phyloP scores from a whole-genome alignment of 2,888 invertebrate species.

The Anaspis maculata region DNA sequence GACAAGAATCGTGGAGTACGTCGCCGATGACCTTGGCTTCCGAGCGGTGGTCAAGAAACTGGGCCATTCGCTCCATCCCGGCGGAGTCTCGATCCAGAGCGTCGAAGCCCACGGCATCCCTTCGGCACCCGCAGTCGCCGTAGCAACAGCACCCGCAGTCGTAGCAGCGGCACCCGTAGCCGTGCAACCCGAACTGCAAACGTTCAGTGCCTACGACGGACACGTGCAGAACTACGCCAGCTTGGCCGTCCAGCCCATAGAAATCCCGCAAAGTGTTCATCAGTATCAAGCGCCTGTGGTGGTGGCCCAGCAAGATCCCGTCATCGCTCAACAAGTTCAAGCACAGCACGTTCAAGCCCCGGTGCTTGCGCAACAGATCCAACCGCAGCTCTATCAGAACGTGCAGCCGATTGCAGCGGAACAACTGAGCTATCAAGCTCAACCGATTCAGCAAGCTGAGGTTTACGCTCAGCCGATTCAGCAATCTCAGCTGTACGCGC shows the following conservation, averaged over 20 bases:
- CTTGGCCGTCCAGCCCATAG: neutral
- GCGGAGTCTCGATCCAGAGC: neutral
- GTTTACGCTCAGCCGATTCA: neutral
- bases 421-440: neutral
- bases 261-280: neutral
- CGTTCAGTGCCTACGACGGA: conserved; percentile 25
- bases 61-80: conserved; percentile 23
- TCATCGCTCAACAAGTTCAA: no score
- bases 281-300: neutral
- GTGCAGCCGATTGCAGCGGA: neutral
- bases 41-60: conserved; percentile 36
- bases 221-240: conserved; percentile 20
- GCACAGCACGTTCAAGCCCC: no score
- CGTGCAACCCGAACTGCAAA: conserved; percentile 5
- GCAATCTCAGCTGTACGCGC: no score
- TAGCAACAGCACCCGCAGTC: conserved; percentile 3
- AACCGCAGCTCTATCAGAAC: neutral
- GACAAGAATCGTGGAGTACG: conserved; percentile 37
- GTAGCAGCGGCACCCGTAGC: neutral
- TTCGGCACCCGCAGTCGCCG: conserved; percentile 9
- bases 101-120: conserved; percentile 19
- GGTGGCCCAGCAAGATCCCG: no score
- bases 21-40: conserved; percentile 34
- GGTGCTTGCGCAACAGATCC: neutral
- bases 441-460: no score